phyloP scores from a whole-genome alignment of 2,113 vertebrate genomes.

The Dasyurus viverrinus region DNA sequence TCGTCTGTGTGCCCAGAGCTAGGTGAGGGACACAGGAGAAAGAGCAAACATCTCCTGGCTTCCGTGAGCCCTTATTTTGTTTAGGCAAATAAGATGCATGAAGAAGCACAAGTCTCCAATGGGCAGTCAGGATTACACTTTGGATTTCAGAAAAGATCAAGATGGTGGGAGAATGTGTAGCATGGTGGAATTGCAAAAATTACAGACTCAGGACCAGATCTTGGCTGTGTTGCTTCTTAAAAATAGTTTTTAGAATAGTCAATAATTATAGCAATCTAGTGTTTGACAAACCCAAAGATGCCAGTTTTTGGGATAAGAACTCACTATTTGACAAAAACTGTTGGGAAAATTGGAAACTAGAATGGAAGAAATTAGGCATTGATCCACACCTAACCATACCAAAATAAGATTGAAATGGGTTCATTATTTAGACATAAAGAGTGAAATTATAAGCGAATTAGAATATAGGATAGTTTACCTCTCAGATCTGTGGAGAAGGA shows the following conservation, averaged over 20 bases:
- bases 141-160: neutral
- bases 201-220: neutral
- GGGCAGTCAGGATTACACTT: neutral
- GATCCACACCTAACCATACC: too few species aligned
- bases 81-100: neutral
- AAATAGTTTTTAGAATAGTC: neutral
- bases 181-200: neutral
- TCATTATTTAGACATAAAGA: too few species aligned
- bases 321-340: too few species aligned
- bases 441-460: too few species aligned
- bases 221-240: neutral
- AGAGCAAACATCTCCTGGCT: neutral
- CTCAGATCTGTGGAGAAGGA: too few species aligned
- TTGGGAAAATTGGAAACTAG: too few species aligned
- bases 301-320: too few species aligned
- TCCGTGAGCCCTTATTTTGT: neutral
- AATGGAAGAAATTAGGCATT: too few species aligned
- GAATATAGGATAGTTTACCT: too few species aligned
- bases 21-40: neutral
- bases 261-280: too few species aligned
- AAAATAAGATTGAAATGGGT: too few species aligned
- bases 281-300: too few species aligned
- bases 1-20: neutral
- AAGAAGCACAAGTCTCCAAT: neutral
- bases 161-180: neutral